Evolutionary conservation across 2,888 invertebrate species (phyloP).

Genomic region (Metallyticus violacea): DNA sequence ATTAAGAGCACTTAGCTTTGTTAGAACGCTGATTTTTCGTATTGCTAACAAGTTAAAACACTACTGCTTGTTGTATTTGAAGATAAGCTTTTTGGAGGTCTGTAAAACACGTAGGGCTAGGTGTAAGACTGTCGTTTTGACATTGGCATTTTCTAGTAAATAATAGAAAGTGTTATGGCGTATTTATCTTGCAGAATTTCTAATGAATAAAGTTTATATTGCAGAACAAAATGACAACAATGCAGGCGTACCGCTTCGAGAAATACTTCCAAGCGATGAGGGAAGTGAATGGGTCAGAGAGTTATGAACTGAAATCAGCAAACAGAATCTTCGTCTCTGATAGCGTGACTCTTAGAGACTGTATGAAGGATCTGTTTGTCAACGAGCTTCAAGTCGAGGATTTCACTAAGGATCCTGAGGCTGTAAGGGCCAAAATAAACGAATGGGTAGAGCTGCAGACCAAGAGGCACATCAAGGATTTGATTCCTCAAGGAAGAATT

Average conservation of each 20-base stretch:
- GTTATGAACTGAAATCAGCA: conserved; percentile 71
- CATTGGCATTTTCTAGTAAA: no score
- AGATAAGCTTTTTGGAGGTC: no score
- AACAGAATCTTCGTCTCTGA: conserved; percentile 73
- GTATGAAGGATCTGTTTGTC: conserved; percentile 62
- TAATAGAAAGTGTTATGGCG: no score
- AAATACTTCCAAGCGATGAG: conserved; percentile 55
- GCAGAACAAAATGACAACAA: conserved; percentile 66
- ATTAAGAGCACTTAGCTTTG: no score
- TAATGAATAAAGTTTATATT: conserved; percentile 32
- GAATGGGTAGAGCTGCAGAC: conserved; percentile 74
- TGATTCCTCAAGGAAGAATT: conserved; percentile 65
- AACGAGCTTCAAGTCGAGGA: conserved; percentile 48
- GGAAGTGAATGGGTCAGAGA: conserved; percentile 51
- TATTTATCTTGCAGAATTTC: background rate
- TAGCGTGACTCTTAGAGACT: conserved; percentile 59
- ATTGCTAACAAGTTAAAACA: no score
- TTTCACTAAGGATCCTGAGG: conserved; percentile 60
- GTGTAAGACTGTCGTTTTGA: no score
- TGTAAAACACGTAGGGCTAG: no score
- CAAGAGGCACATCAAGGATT: conserved; percentile 70
- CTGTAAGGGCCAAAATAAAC: conserved; percentile 64
- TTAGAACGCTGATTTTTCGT: no score
- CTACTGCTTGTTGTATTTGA: no score
- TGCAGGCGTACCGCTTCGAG: conserved; percentile 71